A percentile compares a stretch with the other conserved stretches of the same genome.
These are phyloP conservation scores for Cryptus armator DNA, from an alignment of 2,888 invertebrate genomes.

Conservation along the genomic window DNA sequence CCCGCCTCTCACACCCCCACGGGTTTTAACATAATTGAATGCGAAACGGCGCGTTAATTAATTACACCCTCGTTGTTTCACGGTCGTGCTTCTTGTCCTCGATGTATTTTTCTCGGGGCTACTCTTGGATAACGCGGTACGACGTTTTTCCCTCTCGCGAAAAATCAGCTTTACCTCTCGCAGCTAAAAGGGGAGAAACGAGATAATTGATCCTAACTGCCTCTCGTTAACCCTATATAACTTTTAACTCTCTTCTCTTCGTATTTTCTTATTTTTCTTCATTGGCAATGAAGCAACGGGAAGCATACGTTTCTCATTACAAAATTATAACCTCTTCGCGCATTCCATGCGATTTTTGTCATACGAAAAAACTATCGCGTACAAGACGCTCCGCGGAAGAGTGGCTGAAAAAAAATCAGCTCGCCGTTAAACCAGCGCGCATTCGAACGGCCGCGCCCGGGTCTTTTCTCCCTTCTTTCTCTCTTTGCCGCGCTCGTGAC, in stretches of 20 bases:
- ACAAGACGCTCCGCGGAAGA: conserved; percentile 9
- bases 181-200: conserved; percentile 9
- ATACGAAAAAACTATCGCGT: conserved; percentile 13
- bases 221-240: conserved; percentile 55
- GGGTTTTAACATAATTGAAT: conserved; percentile 71
- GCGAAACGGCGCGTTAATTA: conserved; percentile 79
- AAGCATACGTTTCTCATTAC: not conserved
- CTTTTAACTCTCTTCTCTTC: conserved; percentile 21
- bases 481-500: conserved; percentile 67
- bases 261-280: not conserved
- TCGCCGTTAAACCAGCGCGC: conserved; percentile 53
- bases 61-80: conserved; percentile 78
- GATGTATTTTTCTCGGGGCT: conserved; percentile 25
- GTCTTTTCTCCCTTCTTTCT: conserved; percentile 48
- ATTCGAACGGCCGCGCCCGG: conserved; percentile 65
- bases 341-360: not conserved
- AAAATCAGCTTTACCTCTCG: conserved; percentile 12
- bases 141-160: not conserved
- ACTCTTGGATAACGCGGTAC: not conserved
- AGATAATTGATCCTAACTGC: conserved; percentile 55
- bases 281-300: not conserved
- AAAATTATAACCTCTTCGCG: not conserved
- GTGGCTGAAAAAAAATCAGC: conserved; percentile 48
- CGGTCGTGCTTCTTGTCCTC: conserved; percentile 28
- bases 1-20: not conserved